Base-by-base conservation (phyloP, 2,113 vertebrate genomes). In the Ageneiosus marmoratus region DNA sequence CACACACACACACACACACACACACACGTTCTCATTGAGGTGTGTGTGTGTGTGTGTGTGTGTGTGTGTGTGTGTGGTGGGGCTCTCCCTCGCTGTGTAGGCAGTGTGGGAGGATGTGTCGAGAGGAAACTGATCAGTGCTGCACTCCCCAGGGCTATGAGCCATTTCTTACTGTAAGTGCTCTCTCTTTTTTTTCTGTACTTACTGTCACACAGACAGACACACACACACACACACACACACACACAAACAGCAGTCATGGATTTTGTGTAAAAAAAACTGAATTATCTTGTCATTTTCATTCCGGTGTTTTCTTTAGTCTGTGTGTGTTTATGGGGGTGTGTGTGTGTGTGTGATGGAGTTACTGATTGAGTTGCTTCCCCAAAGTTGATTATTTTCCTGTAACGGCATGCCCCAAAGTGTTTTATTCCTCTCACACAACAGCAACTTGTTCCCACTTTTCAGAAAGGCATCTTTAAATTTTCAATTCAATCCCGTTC, bases 81-180 rank as follows among this genome's bases (percentile, higher is more conserved):
- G 90, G 79, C 82, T 83, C 86, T 83, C 87, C 91, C 90, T 84
- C 16, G 32, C 73, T 87, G 46, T 72, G 79, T 44, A 87, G 55
- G 78, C 51, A 60, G 82, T 27, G 67, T 75, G 74, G 78, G 86
- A 85, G 83, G 88, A 72, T 67, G 29, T 76, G 77, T 79, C n/a
- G 63, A 79, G 82, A 82, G 87, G 86, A 90, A 79, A 87, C 83
- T 75, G 56, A 86, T 67, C 58, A 85, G 58, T 69, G 78, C 55
- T 86, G 79, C 16, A 58, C 56, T 82, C 74, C 29, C 48, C 50
- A 50, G 70, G 32, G 55, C 53, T 80, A 51, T 79, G 85, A 83
- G 80, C 53, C 81, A 82, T 79, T 63, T 76, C 72, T 92, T 93
- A 91, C 91, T 76, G 91, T 89, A 91, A 92, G 77, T 83, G 77